Evolutionary conservation across 2,888 invertebrate species (phyloP), one percentile per base, ranked within the genome.

Genomic region (Hanleya hanleyi): DNA sequence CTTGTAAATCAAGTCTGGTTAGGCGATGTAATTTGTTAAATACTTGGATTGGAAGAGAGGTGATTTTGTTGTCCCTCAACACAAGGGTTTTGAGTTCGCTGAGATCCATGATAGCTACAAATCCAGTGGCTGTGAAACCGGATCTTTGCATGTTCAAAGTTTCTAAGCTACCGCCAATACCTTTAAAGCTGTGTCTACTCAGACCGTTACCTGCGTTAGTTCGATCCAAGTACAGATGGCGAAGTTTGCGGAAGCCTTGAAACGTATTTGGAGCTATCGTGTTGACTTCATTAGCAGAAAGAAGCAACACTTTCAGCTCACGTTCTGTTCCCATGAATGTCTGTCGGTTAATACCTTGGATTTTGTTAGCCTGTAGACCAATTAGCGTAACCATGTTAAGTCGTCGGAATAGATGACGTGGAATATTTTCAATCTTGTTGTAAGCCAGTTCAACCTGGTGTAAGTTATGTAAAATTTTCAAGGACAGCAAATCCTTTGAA

Each of bases 251-350:
- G 37, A 75, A 73, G 35, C 68, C 47, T 15, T 36, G 36, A 49
- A 78, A 78, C 12, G 66, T 64, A 15, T 65, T 62, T 12, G 67
- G 41, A 29, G 62, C 64, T 9, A 78, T 67, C 4, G 36, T 36
- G 18, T 47, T 66, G 6, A 78, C 49, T 3, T 73, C 74, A 36
- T 78, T 78, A 18, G 62, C 70, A 36, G 65, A 68, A 22, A 78
- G 64, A 33, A 71, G 68, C 15, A 78, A 61, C 15, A 70, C 67
- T 49, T 74, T 41, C 29, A 78, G 64, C 36, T 68, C 50, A 26
- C 71, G 68, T 32, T 75, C 73, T n/a, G 72, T 72, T 15, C 77
- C 77, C 18, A 41, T 49, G 15, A 77, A 47, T n/a, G 73, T 41
- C 32, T 62, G 15, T 33, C 47, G 57, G 22, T 61, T 66, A 26